Evolutionary conservation across 2,888 invertebrate species (phyloP), one percentile per base, ranked within the genome.

Genomic region (Drosophila prostipennis): DNA sequence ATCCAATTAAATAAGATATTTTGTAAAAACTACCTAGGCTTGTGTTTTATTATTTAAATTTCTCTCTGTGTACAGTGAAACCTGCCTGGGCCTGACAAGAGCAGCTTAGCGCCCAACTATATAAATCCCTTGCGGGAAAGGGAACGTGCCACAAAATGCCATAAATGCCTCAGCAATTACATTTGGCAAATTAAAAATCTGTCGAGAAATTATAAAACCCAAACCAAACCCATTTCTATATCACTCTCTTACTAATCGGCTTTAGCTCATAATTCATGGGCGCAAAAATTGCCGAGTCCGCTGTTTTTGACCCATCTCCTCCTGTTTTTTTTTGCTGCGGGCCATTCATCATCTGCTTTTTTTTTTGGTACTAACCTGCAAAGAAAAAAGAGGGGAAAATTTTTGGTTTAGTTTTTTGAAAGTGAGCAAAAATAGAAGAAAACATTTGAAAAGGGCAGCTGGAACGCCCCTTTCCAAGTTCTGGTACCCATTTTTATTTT

Each of bases 121-220:
- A 16, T 43, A 67, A 77, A 83, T 83, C 80, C 87, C 67, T 76
- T 76, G 55, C 71, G 36, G 42, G 56, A 3, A 23, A 32, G 56
- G 45, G 11, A 42, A 36, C 40, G 64, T 51, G 69, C 60, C 58
- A 46, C 53, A 58, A 64, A 79, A 63, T 74, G 46, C 55, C 48
- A 48, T 36, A 55, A 77, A 70, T 70, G 56, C 55, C 42, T 32
- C 42, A 49, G 52, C 58, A 67, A 81, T 67, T 81, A 75, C 87
- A 84, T 87, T 84, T 74, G 72, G 67, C 72, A 78, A 81, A 84
- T 87, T 77, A 81, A 78, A 63, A 74, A 67, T 57, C 43, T 76
- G 71, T 61, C 68, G 45, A 39, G 39, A 75, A 68, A 70, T 74
- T 64, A 76, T 71, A 56, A 74, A 67, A 54, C 61, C 65, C 49